A percentile compares a stretch with the other conserved stretches of the same genome.
Conservation (phyloP, 2,797 vertebrate genomes). For the Trachurus trachurus region DNA sequence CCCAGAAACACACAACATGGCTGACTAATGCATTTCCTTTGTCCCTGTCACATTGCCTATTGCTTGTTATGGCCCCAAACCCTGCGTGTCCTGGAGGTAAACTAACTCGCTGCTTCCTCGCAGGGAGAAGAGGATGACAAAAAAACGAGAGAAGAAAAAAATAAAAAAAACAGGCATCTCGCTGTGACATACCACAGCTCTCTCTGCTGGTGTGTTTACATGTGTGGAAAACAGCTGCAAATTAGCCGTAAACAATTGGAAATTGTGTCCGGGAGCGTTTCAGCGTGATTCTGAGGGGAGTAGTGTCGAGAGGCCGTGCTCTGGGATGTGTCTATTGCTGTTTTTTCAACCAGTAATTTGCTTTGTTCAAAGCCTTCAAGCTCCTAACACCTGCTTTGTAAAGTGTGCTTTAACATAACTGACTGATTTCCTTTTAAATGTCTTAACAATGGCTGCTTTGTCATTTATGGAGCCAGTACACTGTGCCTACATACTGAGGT, state of each 20-base stretch:
- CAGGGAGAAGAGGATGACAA: not conserved
- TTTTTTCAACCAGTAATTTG: constrained; percentile 40
- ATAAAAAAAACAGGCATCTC: not conserved
- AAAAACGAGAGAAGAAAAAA: not conserved
- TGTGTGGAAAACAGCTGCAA: constrained; percentile 67
- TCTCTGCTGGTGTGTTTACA: constrained; percentile 60
- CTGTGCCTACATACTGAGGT: constrained; percentile 39
- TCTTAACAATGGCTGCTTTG: constrained; percentile 38
- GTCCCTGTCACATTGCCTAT: constrained; percentile 73
- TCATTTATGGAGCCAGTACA: constrained; percentile 35
- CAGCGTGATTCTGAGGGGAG: constrained; percentile 12
- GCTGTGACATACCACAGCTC: constrained; percentile 9
- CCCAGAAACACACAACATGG: constrained; percentile 83
- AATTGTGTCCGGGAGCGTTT: constrained; percentile 54
- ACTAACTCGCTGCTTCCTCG: constrained; percentile 42
- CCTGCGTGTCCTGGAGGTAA: constrained; percentile 64
- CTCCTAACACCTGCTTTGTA: constrained; percentile 59
- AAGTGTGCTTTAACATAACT: constrained; percentile 53
- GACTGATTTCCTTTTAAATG: constrained; percentile 44
- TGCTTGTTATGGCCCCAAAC: constrained; percentile 70
- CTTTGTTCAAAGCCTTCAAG: constrained; percentile 52
- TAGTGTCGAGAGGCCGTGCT: not conserved
- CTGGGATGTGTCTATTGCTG: constrained; percentile 11
- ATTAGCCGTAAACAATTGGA: constrained; percentile 75
- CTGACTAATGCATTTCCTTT: constrained; percentile 79